Evolutionary conservation across 2,797 vertebrate genomes (phyloP).

Genomic region (Intellagama lesueurii): DNA sequence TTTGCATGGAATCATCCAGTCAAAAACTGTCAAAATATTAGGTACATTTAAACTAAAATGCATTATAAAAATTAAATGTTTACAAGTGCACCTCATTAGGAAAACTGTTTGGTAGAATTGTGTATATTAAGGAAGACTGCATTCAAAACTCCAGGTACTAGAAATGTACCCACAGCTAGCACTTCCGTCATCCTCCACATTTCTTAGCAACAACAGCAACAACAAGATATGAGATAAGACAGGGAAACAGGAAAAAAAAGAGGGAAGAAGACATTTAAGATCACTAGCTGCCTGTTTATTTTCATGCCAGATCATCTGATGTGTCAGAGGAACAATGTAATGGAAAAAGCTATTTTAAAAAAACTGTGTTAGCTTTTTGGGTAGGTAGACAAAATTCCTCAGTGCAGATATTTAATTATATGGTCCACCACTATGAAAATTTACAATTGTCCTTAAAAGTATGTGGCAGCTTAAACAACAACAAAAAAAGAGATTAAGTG

Average conservation of each 20-base stretch:
- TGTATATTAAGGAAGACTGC: too few relatives aligned
- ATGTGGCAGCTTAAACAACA: slow-evolving; percentile 45
- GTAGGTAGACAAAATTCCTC: background rate
- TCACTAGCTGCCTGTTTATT: background rate
- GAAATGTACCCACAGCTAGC: too few relatives aligned
- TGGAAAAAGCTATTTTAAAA: slow-evolving; percentile 27
- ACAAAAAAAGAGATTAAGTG: slow-evolving; percentile 29
- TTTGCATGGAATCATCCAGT: too few relatives aligned
- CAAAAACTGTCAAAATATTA: too few relatives aligned
- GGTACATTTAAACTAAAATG: too few relatives aligned
- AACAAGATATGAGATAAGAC: background rate
- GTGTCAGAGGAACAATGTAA: background rate
- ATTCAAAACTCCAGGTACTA: too few relatives aligned
- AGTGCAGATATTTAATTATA: slow-evolving; percentile 41
- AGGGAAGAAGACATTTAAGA: background rate
- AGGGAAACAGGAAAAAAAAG: background rate
- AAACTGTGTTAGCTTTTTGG: slow-evolving; percentile 32
- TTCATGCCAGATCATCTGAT: background rate
- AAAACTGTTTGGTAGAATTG: too few relatives aligned
- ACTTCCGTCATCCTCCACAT: background rate
- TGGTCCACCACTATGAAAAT: slow-evolving; percentile 18
- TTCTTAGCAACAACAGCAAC: background rate
- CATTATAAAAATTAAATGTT: too few relatives aligned
- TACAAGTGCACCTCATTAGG: too few relatives aligned
- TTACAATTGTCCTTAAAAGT: slow-evolving; percentile 50